These are phyloP conservation scores for Enoplosus armatus DNA, from an alignment of 2,797 vertebrate genomes.

Conservation along the genomic window DNA sequence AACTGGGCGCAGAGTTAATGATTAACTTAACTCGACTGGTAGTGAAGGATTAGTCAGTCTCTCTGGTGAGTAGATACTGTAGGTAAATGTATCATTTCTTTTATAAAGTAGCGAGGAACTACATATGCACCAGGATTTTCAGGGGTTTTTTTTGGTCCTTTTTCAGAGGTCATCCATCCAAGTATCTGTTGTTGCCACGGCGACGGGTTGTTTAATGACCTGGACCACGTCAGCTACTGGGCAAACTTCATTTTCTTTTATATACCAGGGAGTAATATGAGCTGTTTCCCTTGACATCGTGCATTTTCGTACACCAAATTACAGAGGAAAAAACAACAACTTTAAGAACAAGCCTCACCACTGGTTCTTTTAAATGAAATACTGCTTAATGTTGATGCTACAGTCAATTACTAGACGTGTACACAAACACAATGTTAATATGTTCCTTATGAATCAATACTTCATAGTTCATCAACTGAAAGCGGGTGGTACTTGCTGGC, in stretches of 20 bases:
- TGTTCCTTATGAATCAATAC: conserved; percentile 6
- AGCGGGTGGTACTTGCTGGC: background rate
- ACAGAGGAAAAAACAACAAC: background rate
- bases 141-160: conserved; percentile 8
- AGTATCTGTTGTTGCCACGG: background rate
- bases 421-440: conserved; percentile 21
- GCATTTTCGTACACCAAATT: no score
- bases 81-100: conserved; percentile 1
- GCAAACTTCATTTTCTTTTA: background rate
- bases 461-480: background rate
- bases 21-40: conserved; percentile 25
- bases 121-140: background rate
- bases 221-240: background rate
- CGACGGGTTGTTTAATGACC: background rate
- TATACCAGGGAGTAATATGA: background rate
- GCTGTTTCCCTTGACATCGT: background rate
- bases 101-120: background rate
- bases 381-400: conserved; percentile 43
- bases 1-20: conserved; percentile 33
- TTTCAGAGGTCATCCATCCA: conserved; percentile 9
- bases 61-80: conserved; percentile 11
- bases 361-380: conserved; percentile 28
- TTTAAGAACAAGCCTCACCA: conserved; percentile 18
- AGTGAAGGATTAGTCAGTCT: conserved; percentile 39
- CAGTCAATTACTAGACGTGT: background rate